These are phyloP conservation scores for Notiomystis cincta DNA, from an alignment of 2,113 vertebrate genomes.

Conservation along the genomic window DNA sequence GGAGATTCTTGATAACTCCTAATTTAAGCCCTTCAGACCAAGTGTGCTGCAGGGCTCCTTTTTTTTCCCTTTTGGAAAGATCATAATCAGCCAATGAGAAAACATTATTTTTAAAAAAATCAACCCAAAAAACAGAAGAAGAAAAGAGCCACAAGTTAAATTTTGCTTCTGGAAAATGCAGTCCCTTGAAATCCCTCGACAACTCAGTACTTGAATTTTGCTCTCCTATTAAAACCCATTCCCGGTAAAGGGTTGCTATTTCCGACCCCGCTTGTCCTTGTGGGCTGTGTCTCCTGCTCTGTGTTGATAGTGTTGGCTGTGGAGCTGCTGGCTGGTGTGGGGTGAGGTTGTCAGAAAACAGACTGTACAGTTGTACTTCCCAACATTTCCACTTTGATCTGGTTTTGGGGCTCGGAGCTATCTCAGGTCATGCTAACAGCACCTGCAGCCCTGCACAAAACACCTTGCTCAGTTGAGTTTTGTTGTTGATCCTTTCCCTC, in stretches of 20 bases:
- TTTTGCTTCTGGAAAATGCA: conserved; percentile 12
- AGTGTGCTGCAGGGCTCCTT: not conserved
- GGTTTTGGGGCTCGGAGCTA: not conserved
- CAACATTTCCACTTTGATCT: conserved; percentile 60
- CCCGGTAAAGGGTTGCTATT: not conserved
- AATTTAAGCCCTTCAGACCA: not conserved
- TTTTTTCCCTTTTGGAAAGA: not conserved
- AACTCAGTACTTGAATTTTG: not conserved
- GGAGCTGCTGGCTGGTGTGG: not conserved
- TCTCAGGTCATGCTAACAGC: conserved; percentile 55
- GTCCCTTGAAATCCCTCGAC: not conserved
- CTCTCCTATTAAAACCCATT: not conserved
- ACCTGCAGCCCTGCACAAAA: conserved; percentile 16
- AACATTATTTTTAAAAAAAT: not conserved
- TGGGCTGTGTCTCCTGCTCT: not conserved
- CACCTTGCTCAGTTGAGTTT: not conserved
- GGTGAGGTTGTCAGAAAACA: conserved; percentile 32
- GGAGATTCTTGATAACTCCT: conserved; percentile 55
- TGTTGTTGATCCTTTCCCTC: not conserved
- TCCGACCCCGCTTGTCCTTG: not conserved
- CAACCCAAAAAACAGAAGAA: not conserved
- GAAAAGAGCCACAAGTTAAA: not conserved
- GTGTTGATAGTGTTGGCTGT: not conserved
- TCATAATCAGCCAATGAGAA: conserved; percentile 10
- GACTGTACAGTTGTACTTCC: conserved; percentile 27